Conservation (phyloP, 2,888 invertebrate genomes). For the Ligdia adustata region DNA sequence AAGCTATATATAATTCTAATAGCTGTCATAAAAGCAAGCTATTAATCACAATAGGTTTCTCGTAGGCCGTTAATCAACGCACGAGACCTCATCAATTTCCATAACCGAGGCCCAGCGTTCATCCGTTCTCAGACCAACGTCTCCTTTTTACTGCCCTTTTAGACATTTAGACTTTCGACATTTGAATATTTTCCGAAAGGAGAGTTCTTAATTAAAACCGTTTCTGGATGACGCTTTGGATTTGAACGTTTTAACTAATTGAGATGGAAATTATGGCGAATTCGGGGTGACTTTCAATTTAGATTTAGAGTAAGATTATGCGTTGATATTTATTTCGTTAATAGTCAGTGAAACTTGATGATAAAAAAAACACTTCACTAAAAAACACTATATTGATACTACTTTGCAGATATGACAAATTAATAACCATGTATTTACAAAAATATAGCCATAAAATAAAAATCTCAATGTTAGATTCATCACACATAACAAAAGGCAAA, state of each 20-base stretch:
- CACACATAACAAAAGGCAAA: neutral
- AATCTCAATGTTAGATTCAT: too few relatives aligned
- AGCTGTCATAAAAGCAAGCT: neutral
- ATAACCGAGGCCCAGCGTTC: conserved; percentile 17
- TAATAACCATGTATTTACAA: too few relatives aligned
- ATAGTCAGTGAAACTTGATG: too few relatives aligned
- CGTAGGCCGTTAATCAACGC: conserved; percentile 24
- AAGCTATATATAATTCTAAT: too few relatives aligned
- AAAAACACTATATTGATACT: too few relatives aligned
- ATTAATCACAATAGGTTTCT: neutral
- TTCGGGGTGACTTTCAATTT: neutral
- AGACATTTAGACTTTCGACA: conserved; percentile 22
- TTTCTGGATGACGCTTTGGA: neutral
- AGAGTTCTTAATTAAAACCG: conserved; percentile 15
- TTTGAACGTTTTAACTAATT: conserved; percentile 7
- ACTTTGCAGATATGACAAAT: too few relatives aligned
- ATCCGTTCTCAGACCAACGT: conserved; percentile 25
- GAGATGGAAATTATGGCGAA: neutral
- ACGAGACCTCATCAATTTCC: conserved; percentile 23
- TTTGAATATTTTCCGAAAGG: conserved; percentile 12
- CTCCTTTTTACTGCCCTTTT: conserved; percentile 21
- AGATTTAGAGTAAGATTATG: neutral
- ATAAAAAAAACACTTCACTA: too few relatives aligned
- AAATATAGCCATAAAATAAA: too few relatives aligned
- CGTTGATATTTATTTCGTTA: too few relatives aligned